phyloP scores from a whole-genome alignment of 2,113 vertebrate species.

The Megatriorchis doriae region DNA sequence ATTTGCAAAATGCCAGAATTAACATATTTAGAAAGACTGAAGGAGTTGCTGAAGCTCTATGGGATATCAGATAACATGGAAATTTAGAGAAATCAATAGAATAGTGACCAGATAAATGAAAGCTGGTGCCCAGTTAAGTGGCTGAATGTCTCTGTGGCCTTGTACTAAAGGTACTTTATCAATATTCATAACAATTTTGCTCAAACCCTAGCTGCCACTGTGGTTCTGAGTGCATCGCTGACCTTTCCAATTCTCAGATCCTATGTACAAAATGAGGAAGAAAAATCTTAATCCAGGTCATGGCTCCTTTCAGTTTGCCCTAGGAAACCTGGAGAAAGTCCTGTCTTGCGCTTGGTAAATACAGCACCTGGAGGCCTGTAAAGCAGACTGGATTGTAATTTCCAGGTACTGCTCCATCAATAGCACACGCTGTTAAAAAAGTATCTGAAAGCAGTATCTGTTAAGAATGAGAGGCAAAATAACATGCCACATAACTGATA shows the following conservation, averaged over 20 bases:
- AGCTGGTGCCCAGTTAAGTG: neutral
- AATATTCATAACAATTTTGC: neutral
- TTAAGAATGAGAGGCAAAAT: neutral
- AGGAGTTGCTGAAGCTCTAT: neutral
- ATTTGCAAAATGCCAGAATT: neutral
- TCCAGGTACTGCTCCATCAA: neutral
- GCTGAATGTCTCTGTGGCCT: neutral
- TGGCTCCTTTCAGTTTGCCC: neutral
- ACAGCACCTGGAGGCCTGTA: accelerated
- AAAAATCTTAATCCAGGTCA: neutral
- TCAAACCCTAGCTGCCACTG: neutral
- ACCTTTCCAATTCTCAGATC: neutral
- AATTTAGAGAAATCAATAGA: neutral
- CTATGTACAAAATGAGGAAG: neutral
- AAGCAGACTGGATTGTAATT: neutral
- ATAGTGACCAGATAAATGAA: neutral
- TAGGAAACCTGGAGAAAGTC: neutral
- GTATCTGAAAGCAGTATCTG: neutral
- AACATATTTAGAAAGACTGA: neutral
- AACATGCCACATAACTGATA: neutral
- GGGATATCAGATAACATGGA: neutral
- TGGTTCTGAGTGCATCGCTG: accelerated
- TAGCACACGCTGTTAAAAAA: neutral
- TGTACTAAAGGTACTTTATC: neutral
- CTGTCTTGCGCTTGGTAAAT: neutral